These are phyloP conservation scores for Thunnus albacares DNA, from an alignment of 2,797 vertebrate species.

Conservation along the genomic window DNA sequence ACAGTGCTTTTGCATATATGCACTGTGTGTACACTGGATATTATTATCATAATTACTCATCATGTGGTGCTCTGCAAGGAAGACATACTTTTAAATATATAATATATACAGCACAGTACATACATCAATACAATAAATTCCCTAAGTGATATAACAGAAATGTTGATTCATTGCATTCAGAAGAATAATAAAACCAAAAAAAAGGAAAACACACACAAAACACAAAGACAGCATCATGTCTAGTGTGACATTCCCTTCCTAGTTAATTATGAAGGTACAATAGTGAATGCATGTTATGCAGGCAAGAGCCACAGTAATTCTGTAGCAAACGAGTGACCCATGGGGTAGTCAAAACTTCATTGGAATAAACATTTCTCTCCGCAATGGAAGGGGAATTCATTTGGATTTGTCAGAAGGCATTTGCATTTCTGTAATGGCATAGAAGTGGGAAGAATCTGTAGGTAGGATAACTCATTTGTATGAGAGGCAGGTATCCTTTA, in stretches of 20 bases:
- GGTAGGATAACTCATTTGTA: slow-evolving; percentile 65
- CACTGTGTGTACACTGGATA: not conserved
- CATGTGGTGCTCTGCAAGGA: not conserved
- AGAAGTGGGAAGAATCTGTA: slow-evolving; percentile 52
- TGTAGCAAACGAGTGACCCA: slow-evolving; percentile 44
- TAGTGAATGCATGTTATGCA: slow-evolving; percentile 28
- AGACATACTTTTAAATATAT: not conserved
- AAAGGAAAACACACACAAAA: not conserved
- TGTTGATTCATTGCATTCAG: slow-evolving; percentile 19
- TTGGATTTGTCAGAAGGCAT: slow-evolving; percentile 61
- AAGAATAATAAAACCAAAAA: slow-evolving; percentile 11
- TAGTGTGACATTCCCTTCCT: slow-evolving; percentile 37
- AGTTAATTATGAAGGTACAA: slow-evolving; percentile 56
- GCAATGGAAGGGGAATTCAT: slow-evolving; percentile 54
- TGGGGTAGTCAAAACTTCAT: slow-evolving; percentile 50
- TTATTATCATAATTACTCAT: slow-evolving; percentile 12
- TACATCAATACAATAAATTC: slow-evolving; percentile 24
- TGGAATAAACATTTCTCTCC: slow-evolving; percentile 63
- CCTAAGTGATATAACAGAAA: not conserved
- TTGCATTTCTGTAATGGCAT: slow-evolving; percentile 70
- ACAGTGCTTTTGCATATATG: slow-evolving; percentile 1
- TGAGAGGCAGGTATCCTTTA: slow-evolving; percentile 64
- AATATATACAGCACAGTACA: slow-evolving; percentile 7
- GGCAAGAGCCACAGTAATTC: slow-evolving; percentile 27
- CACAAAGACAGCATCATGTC: slow-evolving; percentile 23